phyloP scores from a whole-genome alignment of 2,888 invertebrate species.

The Ennomos fuscantarius region DNA sequence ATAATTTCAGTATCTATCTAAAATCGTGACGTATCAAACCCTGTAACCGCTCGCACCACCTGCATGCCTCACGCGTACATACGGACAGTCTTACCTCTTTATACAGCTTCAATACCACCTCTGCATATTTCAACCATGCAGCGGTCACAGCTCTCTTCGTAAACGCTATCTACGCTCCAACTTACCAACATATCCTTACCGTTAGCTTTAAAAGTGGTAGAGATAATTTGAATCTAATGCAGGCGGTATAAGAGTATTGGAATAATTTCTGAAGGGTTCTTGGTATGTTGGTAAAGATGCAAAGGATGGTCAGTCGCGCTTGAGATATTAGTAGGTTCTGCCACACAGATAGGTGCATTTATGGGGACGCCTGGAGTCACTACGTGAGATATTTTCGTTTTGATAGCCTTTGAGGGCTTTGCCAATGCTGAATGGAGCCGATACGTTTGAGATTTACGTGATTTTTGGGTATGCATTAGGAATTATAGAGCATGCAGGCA shows the following conservation, averaged over 20 bases:
- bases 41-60: conserved; percentile 50
- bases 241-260: conserved; percentile 21
- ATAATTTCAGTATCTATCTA: no score
- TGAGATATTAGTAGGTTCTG: conserved; percentile 80
- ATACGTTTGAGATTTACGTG: conserved; percentile 32
- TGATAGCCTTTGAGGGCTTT: conserved; percentile 73
- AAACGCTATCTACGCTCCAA: conserved; percentile 76
- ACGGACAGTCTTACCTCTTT: conserved; percentile 79
- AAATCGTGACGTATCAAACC: conserved; percentile 31
- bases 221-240: conserved; percentile 43
- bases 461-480: conserved; percentile 25
- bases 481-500: conserved; percentile 6
- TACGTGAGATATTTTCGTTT: conserved; percentile 73
- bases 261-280: conserved; percentile 5
- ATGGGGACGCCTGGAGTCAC: conserved; percentile 58
- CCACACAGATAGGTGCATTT: conserved; percentile 74
- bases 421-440: conserved; percentile 30
- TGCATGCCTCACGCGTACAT: conserved; percentile 67
- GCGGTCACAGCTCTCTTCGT: conserved; percentile 74
- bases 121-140: conserved; percentile 79
- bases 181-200: conserved; percentile 49
- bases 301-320: conserved; percentile 72
- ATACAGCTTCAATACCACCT: conserved; percentile 78
- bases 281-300: conserved; percentile 59
- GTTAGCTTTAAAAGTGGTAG: conserved; percentile 12